These are phyloP conservation scores for Mayetiola destructor DNA, from an alignment of 2,888 invertebrate species.

Conservation along the genomic window DNA sequence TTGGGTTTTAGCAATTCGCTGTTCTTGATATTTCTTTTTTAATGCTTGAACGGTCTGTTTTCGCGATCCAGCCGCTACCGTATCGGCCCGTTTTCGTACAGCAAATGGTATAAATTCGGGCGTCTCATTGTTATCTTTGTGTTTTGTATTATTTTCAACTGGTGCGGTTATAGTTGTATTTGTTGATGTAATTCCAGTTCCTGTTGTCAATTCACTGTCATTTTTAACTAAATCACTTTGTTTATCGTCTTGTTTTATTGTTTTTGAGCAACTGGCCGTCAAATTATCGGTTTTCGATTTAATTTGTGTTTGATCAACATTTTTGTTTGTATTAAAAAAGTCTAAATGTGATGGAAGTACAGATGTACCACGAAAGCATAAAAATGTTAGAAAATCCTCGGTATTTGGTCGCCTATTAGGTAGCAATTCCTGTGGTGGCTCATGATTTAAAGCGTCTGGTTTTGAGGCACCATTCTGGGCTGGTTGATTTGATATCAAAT, in stretches of 20 bases:
- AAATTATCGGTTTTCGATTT: not conserved
- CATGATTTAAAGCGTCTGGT: slow-evolving; percentile 47
- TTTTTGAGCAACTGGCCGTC: slow-evolving; percentile 1
- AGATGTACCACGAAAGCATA: slow-evolving; percentile 66
- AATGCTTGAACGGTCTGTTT: slow-evolving; percentile 40
- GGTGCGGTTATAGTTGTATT: not conserved
- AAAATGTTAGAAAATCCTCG: slow-evolving; percentile 72
- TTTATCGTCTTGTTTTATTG: not conserved
- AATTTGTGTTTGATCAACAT: slow-evolving; percentile 17
- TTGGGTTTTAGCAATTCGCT: slow-evolving; percentile 42
- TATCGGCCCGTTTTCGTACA: slow-evolving; percentile 42
- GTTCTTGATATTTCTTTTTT: slow-evolving; percentile 45
- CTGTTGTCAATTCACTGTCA: not conserved
- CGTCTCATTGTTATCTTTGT: slow-evolving; percentile 8
- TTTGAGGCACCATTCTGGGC: slow-evolving; percentile 39
- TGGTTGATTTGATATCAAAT: slow-evolving; percentile 23
- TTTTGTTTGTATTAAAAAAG: slow-evolving; percentile 41
- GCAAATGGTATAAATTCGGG: slow-evolving; percentile 38
- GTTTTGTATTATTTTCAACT: not conserved
- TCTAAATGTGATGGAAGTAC: slow-evolving; percentile 57
- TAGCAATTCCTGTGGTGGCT: slow-evolving; percentile 46
- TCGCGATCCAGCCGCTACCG: slow-evolving; percentile 29
- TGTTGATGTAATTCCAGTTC: not conserved
- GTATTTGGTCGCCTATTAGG: slow-evolving; percentile 60
- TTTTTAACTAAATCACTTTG: not conserved